Base-by-base conservation (phyloP, 2,888 invertebrate genomes). In the Eupeodes latifasciatus region DNA sequence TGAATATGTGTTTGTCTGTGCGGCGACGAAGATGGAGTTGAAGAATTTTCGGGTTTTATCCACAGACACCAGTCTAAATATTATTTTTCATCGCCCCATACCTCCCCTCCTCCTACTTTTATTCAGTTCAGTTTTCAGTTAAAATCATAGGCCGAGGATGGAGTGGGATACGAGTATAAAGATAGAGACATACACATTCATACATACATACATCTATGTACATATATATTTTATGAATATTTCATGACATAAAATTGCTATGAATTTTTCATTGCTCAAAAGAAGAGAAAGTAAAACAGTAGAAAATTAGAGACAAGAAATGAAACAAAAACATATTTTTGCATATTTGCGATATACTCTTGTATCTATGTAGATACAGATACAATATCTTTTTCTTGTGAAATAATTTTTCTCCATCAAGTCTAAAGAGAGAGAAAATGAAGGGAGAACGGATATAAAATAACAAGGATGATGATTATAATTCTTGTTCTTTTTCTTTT, bases 161-260 rank as follows among this genome's bases (percentile, higher is more conserved):
- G 12, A 14, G 49, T n/a, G 27, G 44, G 74, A 80, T 75, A 74
- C 19, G 61, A 61, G 47, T 19, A 19, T 19, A 1, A 19, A 57
- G 27, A 57, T 36, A 36, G 7, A 59, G 59, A 59, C 27, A 27
- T 40, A 40, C 40, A 40, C 34, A 59, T 36, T 11, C 47, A 47
- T 47, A 47, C 12, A 47, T 47, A 47, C 12, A 47, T 11, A 61
- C 67, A 62, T 53, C 62, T 75, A 27, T 27, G 27, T 1, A 47
- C 2, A 61, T 72, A 47, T 11, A 61, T 72, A 62, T 53, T 69
- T 75, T 79, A 90, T 90, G 89, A 90, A 90, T 90, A 89, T 90
- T 89, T 90, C 81, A 89, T 89, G 76, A 75, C 81, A 78, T 81
- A 81, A 83, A 89, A 89, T 89, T 90, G 89, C 89, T 89, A 74